Evolutionary conservation across 2,113 vertebrate species (phyloP), one percentile per base, ranked within the genome.

Genomic region (Periophthalmus modestus): DNA sequence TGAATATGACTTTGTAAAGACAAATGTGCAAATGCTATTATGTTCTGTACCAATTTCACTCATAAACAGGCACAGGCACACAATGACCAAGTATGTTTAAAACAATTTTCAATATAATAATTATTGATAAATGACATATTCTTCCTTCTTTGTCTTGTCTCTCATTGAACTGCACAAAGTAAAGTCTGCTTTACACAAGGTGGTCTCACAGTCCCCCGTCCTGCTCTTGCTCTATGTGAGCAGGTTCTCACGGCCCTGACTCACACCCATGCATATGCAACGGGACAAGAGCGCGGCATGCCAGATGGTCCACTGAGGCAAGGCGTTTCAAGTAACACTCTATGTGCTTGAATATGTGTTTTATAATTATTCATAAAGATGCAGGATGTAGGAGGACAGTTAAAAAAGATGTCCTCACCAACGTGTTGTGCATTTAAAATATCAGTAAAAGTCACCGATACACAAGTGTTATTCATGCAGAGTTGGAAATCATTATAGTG

Each of bases 301-400:
- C 34, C 34, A 65, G 62, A 65, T 65, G 62, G 62, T 65, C 34
- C 62, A 65, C 18, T 39, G 62, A 65, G 34, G 16, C 62, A 39
- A 65, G 62, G 62, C 43, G 62, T 65, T 65, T 65, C 43, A 65
- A 65, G 62, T 65, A 65, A 65, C 33, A 65, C 16, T 65, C 7
- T 39, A 34, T 62, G 19, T 43, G 34, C 59, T 43, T 65, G 19
- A 65, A 65, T 65, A n/a, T 65, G 59, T 62, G 28, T 62, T 33
- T 62, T 62, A 0, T 61, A 62, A 62, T 34, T 62, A 62, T 62
- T 62, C 59, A 62, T 14, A 34, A 62, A 34, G 28, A 62, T 62
- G 7, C 34, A 39, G n/a, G 34, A 43, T 19, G 62, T n/a, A 39
- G 62, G 34, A 36, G 62, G 62, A n/a, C 18, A 43, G 15, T 33